Evolutionary conservation across 2,797 vertebrate genomes (phyloP), one percentile per base, ranked within the genome.

Genomic region (Alca torda): DNA sequence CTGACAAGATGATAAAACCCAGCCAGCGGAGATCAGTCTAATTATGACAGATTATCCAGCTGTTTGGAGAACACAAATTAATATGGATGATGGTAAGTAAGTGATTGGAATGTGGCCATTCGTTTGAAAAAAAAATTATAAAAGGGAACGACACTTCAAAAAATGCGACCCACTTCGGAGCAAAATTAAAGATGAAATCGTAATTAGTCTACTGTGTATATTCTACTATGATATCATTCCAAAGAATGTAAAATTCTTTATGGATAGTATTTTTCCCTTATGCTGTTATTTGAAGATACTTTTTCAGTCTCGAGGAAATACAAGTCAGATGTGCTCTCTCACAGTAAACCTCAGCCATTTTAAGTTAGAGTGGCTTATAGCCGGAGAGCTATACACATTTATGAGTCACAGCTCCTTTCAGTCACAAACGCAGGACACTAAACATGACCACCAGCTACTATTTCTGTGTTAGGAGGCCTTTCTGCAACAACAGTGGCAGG

Each of bases 241-340:
- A 91, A 94, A 94, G 92, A 86, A 93, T 89, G 63, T 68, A 80
- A 93, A 88, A 67, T 60, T 90, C 92, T 95, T 96, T 95, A 73
- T 76, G 89, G 92, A 90, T 83, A 45, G 81, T 63, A 67, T 91
- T 93, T 95, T 90, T 75, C 54, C 89, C 85, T 93, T 84, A 45
- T 35, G 73, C 77, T 63, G 16, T 85, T 85, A n/a, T 65, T 93
- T 91, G 87, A 93, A 43, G 14, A 73, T 87, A 79, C 77, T 86
- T 83, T 88, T 79, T 79, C 50, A 81, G 92, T 87, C 64, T 56
- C 67, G 67, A 94, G 85, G 92, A 97, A 96, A 95, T 97, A 70
- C 78, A 92, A 97, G 78, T 88, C 91, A 95, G 87, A 95, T 93
- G 84, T 84, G 53, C 76, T 80, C 94, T 90, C 94, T 97, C 92